These are phyloP conservation scores for Xenopus petersii DNA, from an alignment of 2,797 vertebrate genomes.

Conservation along the genomic window DNA sequence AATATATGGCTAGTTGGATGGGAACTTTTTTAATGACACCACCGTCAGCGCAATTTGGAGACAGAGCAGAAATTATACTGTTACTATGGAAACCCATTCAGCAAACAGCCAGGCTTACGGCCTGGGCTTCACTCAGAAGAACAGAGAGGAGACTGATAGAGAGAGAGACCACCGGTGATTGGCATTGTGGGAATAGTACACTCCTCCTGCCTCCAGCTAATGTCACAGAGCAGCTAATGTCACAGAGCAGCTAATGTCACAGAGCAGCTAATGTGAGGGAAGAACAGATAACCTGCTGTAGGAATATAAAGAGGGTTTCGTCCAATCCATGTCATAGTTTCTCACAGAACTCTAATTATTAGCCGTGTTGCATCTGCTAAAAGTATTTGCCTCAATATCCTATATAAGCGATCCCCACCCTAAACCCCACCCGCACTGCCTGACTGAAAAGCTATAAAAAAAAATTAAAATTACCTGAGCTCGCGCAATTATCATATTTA, in stretches of 20 bases:
- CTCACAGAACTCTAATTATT: no score
- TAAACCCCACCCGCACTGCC: no score
- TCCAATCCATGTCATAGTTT: no score
- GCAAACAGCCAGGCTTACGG: slow-evolving; percentile 32
- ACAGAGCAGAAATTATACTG: slow-evolving; percentile 34
- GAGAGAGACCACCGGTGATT: background rate
- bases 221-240: slow-evolving; percentile 14
- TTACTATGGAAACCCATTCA: slow-evolving; percentile 35
- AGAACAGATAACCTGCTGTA: no score
- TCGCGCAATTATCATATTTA: no score
- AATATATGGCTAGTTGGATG: slow-evolving; percentile 33
- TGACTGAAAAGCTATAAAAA: no score
- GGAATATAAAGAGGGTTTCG: no score
- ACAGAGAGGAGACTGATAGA: no score
- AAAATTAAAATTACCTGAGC: no score
- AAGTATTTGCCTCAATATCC: no score
- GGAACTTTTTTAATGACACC: slow-evolving; percentile 45
- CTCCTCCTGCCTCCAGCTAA: slow-evolving; percentile 22
- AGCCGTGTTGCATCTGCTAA: no score
- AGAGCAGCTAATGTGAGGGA: background rate
- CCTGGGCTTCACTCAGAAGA: background rate
- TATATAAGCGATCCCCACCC: no score
- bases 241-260: background rate
- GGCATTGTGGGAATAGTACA: background rate
- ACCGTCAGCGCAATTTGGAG: slow-evolving; percentile 41